A percentile compares a stretch with the other conserved stretches of the same genome.
Evolutionary conservation across 2,888 invertebrate species (phyloP).

Genomic region (Anthrax anthrax): DNA sequence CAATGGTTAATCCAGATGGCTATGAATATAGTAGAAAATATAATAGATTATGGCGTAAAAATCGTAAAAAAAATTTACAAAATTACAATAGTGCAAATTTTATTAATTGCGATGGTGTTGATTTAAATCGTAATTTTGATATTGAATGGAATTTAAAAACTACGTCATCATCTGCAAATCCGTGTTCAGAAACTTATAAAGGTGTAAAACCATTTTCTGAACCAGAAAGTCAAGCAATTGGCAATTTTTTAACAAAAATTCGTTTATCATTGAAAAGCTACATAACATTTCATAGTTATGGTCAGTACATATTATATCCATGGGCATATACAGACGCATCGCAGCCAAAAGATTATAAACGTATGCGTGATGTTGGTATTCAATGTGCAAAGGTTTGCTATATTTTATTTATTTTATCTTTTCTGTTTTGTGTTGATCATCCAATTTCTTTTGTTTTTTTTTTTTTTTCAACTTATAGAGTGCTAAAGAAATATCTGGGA

Average conservation of each 20-base stretch:
- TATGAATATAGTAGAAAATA: conserved; percentile 69
- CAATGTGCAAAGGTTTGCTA: conserved; percentile 15
- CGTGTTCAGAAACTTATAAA: conserved; percentile 66
- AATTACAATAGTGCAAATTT: no score
- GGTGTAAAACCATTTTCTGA: conserved; percentile 73
- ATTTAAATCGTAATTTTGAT: conserved; percentile 76
- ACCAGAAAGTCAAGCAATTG: conserved; percentile 56
- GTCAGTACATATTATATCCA: conserved; percentile 36
- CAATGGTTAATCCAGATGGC: conserved; percentile 69
- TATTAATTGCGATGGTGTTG: conserved; percentile 67
- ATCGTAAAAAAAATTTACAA: conserved; percentile 42
- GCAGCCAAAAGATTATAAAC: conserved; percentile 22
- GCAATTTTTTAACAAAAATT: conserved; percentile 35
- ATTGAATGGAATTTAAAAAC: conserved; percentile 72
- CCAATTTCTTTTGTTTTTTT: no score
- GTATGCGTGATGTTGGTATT: conserved; percentile 20
- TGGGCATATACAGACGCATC: conserved; percentile 32
- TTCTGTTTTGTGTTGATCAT: conserved; percentile 12
- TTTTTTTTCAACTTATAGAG: neutral
- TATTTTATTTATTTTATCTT: no score
- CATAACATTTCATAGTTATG: conserved; percentile 32
- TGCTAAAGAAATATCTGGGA: conserved; percentile 5
- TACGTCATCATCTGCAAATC: conserved; percentile 58
- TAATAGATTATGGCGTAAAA: conserved; percentile 74
- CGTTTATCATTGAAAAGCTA: conserved; percentile 23